A percentile compares a stretch with the other conserved stretches of the same genome.
Evolutionary conservation across 2,888 invertebrate genomes (phyloP).

Genomic region (Phragmatobia fuliginosa): DNA sequence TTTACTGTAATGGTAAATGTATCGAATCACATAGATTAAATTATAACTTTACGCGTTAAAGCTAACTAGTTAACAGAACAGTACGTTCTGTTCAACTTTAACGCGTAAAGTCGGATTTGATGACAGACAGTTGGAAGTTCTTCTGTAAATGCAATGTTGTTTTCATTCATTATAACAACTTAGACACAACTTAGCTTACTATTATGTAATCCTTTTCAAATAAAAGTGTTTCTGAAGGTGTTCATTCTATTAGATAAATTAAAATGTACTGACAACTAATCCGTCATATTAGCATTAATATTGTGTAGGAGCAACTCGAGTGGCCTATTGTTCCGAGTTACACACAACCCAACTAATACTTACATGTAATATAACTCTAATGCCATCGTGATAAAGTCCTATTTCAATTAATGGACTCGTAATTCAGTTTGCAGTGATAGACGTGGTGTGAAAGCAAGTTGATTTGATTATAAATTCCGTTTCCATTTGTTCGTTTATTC

Average conservation of each 20-base stretch:
- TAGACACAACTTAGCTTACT: neutral
- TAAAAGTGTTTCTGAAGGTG: neutral
- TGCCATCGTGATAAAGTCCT: constrained; percentile 26
- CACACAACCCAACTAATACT: constrained; percentile 45
- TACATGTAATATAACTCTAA: constrained; percentile 30
- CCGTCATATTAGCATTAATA: constrained; percentile 75
- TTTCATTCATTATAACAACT: neutral
- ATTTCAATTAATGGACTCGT: constrained; percentile 31
- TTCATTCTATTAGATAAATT: neutral
- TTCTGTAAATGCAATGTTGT: neutral
- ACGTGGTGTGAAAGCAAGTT: constrained; percentile 65
- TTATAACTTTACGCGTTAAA: too few relatives aligned
- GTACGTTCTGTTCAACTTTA: too few relatives aligned
- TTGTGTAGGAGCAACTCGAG: constrained; percentile 65
- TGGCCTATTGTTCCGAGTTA: constrained; percentile 70
- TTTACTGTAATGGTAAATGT: too few relatives aligned
- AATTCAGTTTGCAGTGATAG: constrained; percentile 31
- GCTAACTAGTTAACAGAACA: too few relatives aligned
- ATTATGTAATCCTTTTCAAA: neutral
- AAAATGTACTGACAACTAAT: constrained; percentile 54
- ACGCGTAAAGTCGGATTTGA: neutral
- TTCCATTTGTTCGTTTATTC: constrained; percentile 62
- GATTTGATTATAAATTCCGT: constrained; percentile 74
- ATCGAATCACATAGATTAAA: too few relatives aligned
- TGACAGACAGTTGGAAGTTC: neutral